A percentile compares a stretch with the other conserved stretches of the same genome.
Evolutionary conservation across 2,797 vertebrate genomes (phyloP).

Genomic region (Kryptolebias ocellatus): DNA sequence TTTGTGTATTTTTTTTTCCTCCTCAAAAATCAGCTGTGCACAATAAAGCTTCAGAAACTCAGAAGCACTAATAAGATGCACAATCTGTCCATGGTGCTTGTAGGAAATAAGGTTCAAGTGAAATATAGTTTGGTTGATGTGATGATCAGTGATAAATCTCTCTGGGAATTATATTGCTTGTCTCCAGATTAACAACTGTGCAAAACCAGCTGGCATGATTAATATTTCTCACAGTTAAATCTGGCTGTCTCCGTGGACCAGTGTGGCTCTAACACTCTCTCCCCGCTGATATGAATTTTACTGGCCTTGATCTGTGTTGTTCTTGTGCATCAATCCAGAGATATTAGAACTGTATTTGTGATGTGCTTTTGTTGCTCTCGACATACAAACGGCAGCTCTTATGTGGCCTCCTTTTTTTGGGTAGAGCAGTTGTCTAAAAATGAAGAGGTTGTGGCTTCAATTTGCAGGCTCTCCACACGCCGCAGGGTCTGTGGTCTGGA

Average conservation of each 20-base stretch:
- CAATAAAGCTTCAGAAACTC: too few relatives aligned
- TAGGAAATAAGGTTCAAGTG: background rate
- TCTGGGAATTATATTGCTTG: slow-evolving; percentile 3
- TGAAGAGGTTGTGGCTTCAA: background rate
- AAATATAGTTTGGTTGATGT: slow-evolving; percentile 1
- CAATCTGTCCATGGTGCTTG: background rate
- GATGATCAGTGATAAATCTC: background rate
- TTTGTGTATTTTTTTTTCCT: background rate
- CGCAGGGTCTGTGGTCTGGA: background rate
- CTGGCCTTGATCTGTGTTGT: background rate
- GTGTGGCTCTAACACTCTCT: background rate
- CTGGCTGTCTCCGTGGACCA: background rate
- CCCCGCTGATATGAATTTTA: background rate
- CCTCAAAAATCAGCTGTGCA: too few relatives aligned
- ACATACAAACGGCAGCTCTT: background rate
- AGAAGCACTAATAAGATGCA: background rate
- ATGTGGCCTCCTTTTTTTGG: background rate
- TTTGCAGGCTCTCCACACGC: slow-evolving; percentile 2
- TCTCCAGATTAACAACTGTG: slow-evolving; percentile 1
- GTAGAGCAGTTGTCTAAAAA: background rate
- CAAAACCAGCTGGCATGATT: background rate
- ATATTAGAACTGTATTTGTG: slow-evolving; percentile 4
- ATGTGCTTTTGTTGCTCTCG: background rate
- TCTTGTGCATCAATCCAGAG: background rate
- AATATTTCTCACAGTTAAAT: slow-evolving; percentile 7